Percentiles rank a stretch among this genome's conserved stretches.
Conservation (phyloP, 1,140 invertebrate species). For the Potamilus streckersoni region DNA sequence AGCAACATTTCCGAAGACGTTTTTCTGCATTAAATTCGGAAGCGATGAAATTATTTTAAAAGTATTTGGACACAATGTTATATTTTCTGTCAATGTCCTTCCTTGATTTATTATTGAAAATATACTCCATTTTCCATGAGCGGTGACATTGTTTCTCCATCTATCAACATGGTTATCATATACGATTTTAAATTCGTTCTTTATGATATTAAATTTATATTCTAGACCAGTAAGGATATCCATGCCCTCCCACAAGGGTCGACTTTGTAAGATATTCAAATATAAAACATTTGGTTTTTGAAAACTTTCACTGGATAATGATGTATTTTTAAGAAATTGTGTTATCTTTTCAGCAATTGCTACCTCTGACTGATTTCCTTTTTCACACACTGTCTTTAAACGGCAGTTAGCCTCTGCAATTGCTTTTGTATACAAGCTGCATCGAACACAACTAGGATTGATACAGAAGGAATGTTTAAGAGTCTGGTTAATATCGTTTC, state of each 20-base stretch:
- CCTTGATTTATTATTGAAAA: constrained; percentile 59
- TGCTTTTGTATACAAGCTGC: constrained; percentile 36
- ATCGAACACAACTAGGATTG: constrained; percentile 49
- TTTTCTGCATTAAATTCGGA: constrained; percentile 40
- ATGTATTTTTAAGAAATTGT: constrained; percentile 1
- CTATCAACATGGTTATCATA: not conserved
- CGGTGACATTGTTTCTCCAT: constrained; percentile 51
- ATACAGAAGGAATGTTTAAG: constrained; percentile 15
- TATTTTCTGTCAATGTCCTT: constrained; percentile 32
- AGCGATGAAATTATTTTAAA: constrained; percentile 32
- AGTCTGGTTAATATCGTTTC: no score
- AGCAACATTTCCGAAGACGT: constrained; percentile 55
- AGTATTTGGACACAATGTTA: constrained; percentile 39
- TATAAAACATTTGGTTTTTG: constrained; percentile 26
- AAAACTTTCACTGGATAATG: not conserved
- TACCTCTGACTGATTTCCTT: not conserved
- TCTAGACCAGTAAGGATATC: constrained; percentile 4
- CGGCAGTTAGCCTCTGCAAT: constrained; percentile 21
- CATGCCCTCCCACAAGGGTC: constrained; percentile 12
- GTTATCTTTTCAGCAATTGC: constrained; percentile 12
- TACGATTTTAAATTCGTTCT: constrained; percentile 29
- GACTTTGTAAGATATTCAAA: constrained; percentile 3
- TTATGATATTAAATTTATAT: constrained; percentile 9
- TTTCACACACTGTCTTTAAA: constrained; percentile 2
- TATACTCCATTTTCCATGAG: constrained; percentile 49